Evolutionary conservation across 2,113 vertebrate genomes (phyloP), one percentile per base, ranked within the genome.

Genomic region (Eidolon helvum): DNA sequence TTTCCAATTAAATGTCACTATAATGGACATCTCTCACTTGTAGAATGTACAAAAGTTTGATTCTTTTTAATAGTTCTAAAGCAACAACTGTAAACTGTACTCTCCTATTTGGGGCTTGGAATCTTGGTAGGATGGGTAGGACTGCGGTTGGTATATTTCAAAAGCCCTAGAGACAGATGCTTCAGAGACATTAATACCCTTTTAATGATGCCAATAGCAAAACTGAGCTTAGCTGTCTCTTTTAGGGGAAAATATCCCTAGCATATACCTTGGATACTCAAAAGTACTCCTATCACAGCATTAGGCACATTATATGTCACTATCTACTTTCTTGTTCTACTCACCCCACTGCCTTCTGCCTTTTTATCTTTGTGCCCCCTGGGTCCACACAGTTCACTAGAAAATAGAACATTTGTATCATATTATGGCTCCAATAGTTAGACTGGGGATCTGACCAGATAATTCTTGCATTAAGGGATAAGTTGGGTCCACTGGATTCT

Each of bases 31-130:
- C 26, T 78, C n/a, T 90, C 77, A 48, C 4, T 48, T 48, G 6
- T 15, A 57, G 26, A 28, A 48, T 10, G 48, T 26, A 68, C 0
- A 48, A 33, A 77, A 48, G 24, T 71, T 61, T 75, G 33, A 66
- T 80, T 61, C 15, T 82, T 85, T 68, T 61, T 26, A 92, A 55
- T 24, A 24, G 75, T 95, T 97, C n/a, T 65, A 95, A 84, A 69
- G 21, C 63, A 83, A 33, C 33, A 74, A 75, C n/a, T 55, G 6
- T 33, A 66, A 87, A 45, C 10, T 15, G 45, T 43, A 82, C 14
- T 43, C 79, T 95, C 79, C 90, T 75, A 88, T 18, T 4, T 82
- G 43, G 19, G 9, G 26, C 19, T 65, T 87, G 10, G 2, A 90
- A 90, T 80, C n/a, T 48, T 35, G 18, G 30, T 16, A 43, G 28